These are phyloP conservation scores for Scelioninae gen. 1 DNA, from an alignment of 2,888 invertebrate genomes.

Conservation along the genomic window DNA sequence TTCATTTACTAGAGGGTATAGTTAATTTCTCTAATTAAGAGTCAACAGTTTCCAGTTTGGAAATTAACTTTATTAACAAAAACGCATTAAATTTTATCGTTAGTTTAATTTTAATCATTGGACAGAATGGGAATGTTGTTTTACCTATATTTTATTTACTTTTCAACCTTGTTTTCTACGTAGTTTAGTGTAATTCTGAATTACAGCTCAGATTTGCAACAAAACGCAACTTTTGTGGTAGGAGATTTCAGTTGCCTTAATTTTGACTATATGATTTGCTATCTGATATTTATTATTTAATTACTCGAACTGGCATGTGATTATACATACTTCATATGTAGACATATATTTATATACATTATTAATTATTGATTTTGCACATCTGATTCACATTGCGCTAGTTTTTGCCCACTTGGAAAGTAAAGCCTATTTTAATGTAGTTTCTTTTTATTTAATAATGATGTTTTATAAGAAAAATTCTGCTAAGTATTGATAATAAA, in stretches of 20 bases:
- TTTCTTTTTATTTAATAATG: conserved; percentile 6
- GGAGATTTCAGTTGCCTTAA: conserved; percentile 6
- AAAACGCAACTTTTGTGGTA: neutral
- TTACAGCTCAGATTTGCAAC: no score
- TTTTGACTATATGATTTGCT: conserved; percentile 35
- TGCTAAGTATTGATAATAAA: no score
- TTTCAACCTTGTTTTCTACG: conserved; percentile 1
- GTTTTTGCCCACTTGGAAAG: conserved; percentile 80
- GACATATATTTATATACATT: conserved; percentile 24
- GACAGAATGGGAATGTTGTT: neutral
- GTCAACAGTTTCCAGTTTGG: conserved; percentile 8
- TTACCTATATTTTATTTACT: no score
- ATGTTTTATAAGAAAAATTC: neutral
- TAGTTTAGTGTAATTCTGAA: conserved; percentile 27
- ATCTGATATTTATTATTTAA: conserved; percentile 19
- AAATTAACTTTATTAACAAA: conserved; percentile 37
- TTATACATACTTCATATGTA: conserved; percentile 10
- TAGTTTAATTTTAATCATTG: conserved; percentile 20
- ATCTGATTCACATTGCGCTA: conserved; percentile 78
- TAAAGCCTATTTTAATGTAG: conserved; percentile 75
- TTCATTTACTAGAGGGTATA: conserved; percentile 48
- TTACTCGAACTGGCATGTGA: conserved; percentile 49
- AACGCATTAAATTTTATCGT: conserved; percentile 45
- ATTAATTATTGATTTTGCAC: conserved; percentile 60
- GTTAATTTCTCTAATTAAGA: conserved; percentile 12